Percentiles rank a stretch among this genome's conserved stretches.
These are phyloP conservation scores for Scrobipalpa costella DNA, from an alignment of 2,888 invertebrate genomes.

Conservation along the genomic window DNA sequence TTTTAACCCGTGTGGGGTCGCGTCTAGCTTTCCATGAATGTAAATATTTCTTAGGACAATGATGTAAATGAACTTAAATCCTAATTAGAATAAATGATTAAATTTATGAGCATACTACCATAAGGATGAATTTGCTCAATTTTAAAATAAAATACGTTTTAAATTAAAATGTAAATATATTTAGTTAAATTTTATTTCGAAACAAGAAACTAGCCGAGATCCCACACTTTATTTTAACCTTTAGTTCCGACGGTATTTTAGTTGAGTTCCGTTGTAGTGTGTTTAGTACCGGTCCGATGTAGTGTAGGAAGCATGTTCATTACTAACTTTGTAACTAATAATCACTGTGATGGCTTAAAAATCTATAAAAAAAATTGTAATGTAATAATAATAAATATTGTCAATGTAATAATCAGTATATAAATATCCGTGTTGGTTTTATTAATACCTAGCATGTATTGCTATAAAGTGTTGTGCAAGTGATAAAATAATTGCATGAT, in stretches of 20 bases:
- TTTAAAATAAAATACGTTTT: no score
- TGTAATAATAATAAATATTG: background rate
- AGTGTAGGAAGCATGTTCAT: conserved; percentile 40
- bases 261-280: conserved; percentile 15
- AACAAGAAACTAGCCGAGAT: background rate
- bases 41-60: background rate
- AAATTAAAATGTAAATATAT: no score
- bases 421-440: conserved; percentile 3
- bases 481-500: conserved; percentile 19
- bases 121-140: background rate
- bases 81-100: background rate
- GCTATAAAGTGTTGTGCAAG: conserved; percentile 16
- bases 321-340: conserved; percentile 1
- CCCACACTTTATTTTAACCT: conserved; percentile 26
- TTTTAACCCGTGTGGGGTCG: conserved; percentile 8
- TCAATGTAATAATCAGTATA: conserved; percentile 7
- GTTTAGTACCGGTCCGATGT: conserved; percentile 35
- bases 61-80: background rate
- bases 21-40: background rate
- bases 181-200: no score
- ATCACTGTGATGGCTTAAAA: conserved; percentile 42
- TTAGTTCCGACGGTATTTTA: conserved; percentile 28
- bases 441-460: conserved; percentile 17
- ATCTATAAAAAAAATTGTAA: conserved; percentile 29
- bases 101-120: background rate